Conservation (phyloP, 2,113 vertebrate genomes). For the Cinclus cinclus region DNA sequence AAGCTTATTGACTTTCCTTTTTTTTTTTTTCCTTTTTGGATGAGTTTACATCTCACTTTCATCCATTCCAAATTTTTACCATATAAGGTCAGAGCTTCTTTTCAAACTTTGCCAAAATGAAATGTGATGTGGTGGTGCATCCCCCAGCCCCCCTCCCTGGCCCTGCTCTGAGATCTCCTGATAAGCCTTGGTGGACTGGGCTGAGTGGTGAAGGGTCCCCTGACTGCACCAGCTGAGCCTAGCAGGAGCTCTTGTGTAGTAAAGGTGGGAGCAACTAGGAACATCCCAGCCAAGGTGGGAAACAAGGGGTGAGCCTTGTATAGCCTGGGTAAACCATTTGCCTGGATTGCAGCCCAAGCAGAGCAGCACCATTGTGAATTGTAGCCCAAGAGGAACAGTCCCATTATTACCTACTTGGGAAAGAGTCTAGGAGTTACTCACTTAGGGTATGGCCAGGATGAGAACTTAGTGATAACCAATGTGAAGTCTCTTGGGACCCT, state of each 20-base stretch:
- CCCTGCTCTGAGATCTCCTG: neutral
- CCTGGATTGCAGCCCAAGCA: neutral
- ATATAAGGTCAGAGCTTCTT: slow-evolving; percentile 48
- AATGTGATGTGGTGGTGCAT: neutral
- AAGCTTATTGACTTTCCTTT: neutral
- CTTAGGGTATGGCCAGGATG: neutral
- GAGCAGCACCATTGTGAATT: neutral
- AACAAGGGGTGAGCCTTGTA: neutral
- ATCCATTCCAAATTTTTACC: slow-evolving; percentile 9
- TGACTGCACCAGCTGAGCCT: neutral
- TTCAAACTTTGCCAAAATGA: slow-evolving; percentile 6
- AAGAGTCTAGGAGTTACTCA: neutral
- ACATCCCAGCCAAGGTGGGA: neutral
- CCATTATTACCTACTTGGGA: neutral
- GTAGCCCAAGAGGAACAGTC: neutral
- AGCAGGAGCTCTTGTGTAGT: neutral
- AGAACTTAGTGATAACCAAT: neutral
- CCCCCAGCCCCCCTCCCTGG: neutral
- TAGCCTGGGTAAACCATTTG: neutral
- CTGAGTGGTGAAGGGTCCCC: neutral
- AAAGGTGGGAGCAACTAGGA: neutral
- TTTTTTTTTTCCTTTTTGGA: neutral
- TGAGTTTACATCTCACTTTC: neutral
- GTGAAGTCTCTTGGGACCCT: neutral
- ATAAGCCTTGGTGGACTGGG: neutral